Conservation (phyloP, 2,113 vertebrate genomes). For the Zingel zingel region DNA sequence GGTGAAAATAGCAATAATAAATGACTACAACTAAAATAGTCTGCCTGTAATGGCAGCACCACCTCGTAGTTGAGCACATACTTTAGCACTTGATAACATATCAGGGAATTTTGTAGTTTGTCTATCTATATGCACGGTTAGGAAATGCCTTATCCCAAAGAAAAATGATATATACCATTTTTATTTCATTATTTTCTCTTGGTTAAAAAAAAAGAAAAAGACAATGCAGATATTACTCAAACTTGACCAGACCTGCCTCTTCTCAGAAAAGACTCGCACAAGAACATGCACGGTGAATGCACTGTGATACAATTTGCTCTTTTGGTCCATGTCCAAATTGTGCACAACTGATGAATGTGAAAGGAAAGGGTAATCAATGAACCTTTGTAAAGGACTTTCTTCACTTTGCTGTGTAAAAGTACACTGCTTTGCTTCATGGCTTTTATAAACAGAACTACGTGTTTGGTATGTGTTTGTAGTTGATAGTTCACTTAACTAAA, state of each 20-base stretch:
- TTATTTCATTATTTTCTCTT: conserved; percentile 52
- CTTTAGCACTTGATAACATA: conserved; percentile 80
- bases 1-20: conserved; percentile 84
- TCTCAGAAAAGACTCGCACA: conserved; percentile 82
- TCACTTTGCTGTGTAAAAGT: conserved; percentile 97
- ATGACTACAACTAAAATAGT: conserved; percentile 61
- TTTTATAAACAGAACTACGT: conserved; percentile 97
- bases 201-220: conserved; percentile 28
- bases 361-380: conserved; percentile 88
- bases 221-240: conserved; percentile 51
- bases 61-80: conserved; percentile 75
- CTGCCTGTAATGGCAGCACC: conserved; percentile 60
- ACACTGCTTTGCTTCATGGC: conserved; percentile 98
- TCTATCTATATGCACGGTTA: conserved; percentile 81
- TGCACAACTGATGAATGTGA: conserved; percentile 92
- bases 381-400: conserved; percentile 91
- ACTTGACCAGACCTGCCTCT: conserved; percentile 58
- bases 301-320: conserved; percentile 71
- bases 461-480: conserved; percentile 99
- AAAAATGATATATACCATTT: conserved; percentile 56
- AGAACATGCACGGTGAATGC: conserved; percentile 91
- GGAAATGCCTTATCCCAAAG: conserved; percentile 86
- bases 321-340: conserved; percentile 74
- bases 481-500: conserved; percentile 90
- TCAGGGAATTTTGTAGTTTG: conserved; percentile 85